Evolutionary conservation across 1,140 invertebrate genomes (phyloP).

Genomic region (Megalopta genalis): DNA sequence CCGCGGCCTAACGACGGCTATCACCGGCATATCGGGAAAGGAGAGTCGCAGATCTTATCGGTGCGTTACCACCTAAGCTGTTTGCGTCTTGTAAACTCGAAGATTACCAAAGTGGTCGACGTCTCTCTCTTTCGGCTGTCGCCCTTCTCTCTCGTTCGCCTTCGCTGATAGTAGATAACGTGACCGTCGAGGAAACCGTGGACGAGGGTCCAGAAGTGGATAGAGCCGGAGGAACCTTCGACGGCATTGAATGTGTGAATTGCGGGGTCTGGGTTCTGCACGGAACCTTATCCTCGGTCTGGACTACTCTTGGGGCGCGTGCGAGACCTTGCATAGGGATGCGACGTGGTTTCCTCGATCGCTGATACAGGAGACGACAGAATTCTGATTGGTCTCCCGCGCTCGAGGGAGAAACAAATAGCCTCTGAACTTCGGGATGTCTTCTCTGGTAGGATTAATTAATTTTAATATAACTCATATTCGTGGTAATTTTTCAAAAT

Average conservation of each 20-base stretch:
- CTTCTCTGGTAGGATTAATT: no score
- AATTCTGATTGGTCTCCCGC: neutral
- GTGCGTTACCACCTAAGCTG: constrained; percentile 75
- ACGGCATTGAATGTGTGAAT: constrained; percentile 74
- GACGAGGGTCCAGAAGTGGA: constrained; percentile 58
- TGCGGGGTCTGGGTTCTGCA: constrained; percentile 61
- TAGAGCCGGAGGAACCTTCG: constrained; percentile 53
- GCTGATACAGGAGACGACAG: neutral
- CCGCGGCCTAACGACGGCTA: constrained; percentile 65
- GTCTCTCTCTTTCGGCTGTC: constrained; percentile 30
- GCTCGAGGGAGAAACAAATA: neutral
- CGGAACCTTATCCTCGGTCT: constrained; percentile 23
- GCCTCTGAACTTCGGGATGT: neutral
- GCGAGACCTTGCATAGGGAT: constrained; percentile 39
- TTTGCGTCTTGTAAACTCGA: constrained; percentile 77
- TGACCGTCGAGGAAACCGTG: constrained; percentile 61
- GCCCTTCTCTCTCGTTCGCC: constrained; percentile 13
- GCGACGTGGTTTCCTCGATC: constrained; percentile 20
- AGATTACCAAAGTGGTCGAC: constrained; percentile 61
- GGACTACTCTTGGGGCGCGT: neutral
- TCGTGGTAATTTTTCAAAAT: no score
- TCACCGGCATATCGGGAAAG: constrained; percentile 63
- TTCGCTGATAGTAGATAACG: constrained; percentile 69
- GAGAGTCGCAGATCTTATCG: constrained; percentile 71
- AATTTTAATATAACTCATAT: no score